Evolutionary conservation across 2,888 invertebrate genomes (phyloP), one percentile per base, ranked within the genome.

Genomic region (Ormyrus thymus): DNA sequence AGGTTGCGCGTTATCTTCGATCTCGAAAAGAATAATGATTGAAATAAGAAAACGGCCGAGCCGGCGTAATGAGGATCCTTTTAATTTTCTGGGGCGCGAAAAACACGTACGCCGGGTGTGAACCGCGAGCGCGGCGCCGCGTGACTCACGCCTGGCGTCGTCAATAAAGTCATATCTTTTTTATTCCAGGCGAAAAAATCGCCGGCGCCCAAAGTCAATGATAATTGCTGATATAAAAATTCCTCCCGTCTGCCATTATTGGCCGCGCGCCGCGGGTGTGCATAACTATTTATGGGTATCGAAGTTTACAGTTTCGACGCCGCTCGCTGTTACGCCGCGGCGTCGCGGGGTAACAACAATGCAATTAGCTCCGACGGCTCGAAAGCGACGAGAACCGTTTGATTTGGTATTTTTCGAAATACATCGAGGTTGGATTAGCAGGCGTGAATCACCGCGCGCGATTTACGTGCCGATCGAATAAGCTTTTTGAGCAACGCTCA

Each of bases 221-320:
- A 73, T 64, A 76, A 76, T 53, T 45, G 6, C 7, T 73, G 11
- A 58, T 64, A 73, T 69, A 73, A 76, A 75, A 48, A 71, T 61
- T 48, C 15, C 13, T 55, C 29, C 61, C 11, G 55, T n/a, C 9
- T 48, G 8, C 66, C 58, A 62, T 66, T 66, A 71, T 75, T 75
- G 66, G 58, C 55, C 48, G 13, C 15, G 55, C 50, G 50, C 6
- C n/a, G n/a, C 48, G 11, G 9, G 15, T 29, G 15, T 46, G n/a
- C n/a, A 62, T 29, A 78, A 58, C 78, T 78, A 74, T 74, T 78
- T 78, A 73, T 58, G 73, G 73, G 73, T 69, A 74, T 46, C 46
- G 50, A 70, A 69, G 70, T 76, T 76, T 76, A 66, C 77, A 65
- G 66, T 73, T 72, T 68, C 9, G 29, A 29, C 29, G 7, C 50